Percentiles rank a stretch among this genome's conserved stretches.
Conservation (phyloP, 2,797 vertebrate species). For the Sus cebifrons region DNA sequence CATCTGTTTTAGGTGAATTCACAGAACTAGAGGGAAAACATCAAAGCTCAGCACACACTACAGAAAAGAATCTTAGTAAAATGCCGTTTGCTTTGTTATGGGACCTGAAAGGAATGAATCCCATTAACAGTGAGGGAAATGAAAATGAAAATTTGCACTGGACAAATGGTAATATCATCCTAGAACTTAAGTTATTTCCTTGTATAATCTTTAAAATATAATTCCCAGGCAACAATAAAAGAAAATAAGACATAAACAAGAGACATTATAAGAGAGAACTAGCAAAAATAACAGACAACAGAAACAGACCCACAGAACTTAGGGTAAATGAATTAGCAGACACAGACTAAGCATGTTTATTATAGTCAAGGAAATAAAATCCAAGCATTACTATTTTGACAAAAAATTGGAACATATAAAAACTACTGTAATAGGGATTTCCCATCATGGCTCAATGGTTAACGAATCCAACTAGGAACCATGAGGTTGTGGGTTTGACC, state of each 20-base stretch:
- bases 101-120: background rate
- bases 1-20: background rate
- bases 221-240: background rate
- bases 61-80: background rate
- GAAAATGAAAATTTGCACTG: background rate
- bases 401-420: slow-evolving; percentile 3
- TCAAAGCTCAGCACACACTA: background rate
- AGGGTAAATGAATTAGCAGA: background rate
- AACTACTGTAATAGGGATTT: too few relatives aligned
- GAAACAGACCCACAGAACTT: background rate
- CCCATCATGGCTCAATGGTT: too few relatives aligned
- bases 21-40: background rate
- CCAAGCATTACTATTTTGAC: background rate
- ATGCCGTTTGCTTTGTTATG: background rate
- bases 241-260: background rate
- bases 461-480: too few relatives aligned
- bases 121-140: background rate
- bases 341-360: background rate
- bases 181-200: background rate
- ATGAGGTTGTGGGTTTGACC: too few relatives aligned
- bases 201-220: background rate
- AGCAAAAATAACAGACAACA: background rate
- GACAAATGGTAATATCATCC: background rate
- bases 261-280: background rate
- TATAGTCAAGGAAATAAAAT: background rate